phyloP scores from a whole-genome alignment of 2,888 invertebrate genomes.

The Drepanosiphum platanoidis region DNA sequence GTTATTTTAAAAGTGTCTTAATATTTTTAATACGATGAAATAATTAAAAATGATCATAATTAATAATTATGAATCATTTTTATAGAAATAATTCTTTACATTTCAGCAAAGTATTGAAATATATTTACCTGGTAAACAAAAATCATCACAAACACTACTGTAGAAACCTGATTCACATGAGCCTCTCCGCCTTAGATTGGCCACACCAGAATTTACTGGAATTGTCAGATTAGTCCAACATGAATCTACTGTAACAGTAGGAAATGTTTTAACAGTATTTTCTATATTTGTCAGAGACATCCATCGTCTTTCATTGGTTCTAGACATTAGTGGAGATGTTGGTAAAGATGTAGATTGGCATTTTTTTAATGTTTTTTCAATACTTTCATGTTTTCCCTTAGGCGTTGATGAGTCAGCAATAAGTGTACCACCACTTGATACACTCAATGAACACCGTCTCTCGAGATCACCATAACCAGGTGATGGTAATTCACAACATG shows the following conservation, averaged over 20 bases:
- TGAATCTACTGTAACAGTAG: conserved; percentile 50
- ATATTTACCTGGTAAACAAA: conserved; percentile 67
- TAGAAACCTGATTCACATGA: conserved; percentile 92
- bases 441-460: conserved; percentile 53
- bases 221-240: conserved; percentile 57
- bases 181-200: conserved; percentile 75
- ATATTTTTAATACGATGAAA: conserved; percentile 21
- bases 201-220: conserved; percentile 51
- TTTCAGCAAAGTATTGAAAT: not conserved
- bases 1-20: conserved; percentile 41
- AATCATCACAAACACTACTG: conserved; percentile 85
- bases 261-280: conserved; percentile 43
- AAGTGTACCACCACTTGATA: conserved; percentile 57
- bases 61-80: no score
- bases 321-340: conserved; percentile 46
- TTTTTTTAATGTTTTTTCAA: conserved; percentile 43
- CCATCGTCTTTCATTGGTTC: conserved; percentile 43
- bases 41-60: not conserved
- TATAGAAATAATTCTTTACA: not conserved
- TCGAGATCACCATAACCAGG: conserved; percentile 68
- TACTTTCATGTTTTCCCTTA: conserved; percentile 32
- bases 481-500: conserved; percentile 81
- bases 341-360: conserved; percentile 52
- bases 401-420: conserved; percentile 50
- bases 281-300: conserved; percentile 41